These are phyloP conservation scores for Mesochorus sp. DNA, from an alignment of 2,888 invertebrate genomes.

Conservation along the genomic window DNA sequence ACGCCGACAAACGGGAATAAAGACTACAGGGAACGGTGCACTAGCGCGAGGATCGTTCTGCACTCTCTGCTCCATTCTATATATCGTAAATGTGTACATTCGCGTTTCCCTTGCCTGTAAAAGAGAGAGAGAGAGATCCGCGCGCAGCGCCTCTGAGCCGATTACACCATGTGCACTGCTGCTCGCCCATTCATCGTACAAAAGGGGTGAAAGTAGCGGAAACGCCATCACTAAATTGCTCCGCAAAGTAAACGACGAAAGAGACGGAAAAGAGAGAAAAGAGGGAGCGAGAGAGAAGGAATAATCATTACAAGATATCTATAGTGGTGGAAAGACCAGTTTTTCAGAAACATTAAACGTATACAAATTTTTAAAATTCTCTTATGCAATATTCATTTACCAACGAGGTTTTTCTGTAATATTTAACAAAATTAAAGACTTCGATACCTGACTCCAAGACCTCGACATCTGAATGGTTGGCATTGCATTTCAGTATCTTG, in stretches of 20 bases:
- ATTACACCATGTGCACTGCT: conserved; percentile 67
- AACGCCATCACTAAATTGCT: conserved; percentile 67
- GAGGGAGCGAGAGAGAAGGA: conserved; percentile 15
- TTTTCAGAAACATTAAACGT: too few relatives aligned
- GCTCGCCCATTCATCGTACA: conserved; percentile 68
- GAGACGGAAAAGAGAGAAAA: conserved; percentile 5
- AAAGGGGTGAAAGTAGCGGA: conserved; percentile 70
- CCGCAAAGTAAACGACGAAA: conserved; percentile 46
- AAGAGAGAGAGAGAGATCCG: conserved; percentile 36
- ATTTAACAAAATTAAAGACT: too few relatives aligned
- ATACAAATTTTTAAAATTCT: too few relatives aligned
- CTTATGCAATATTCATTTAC: too few relatives aligned
- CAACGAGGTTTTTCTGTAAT: too few relatives aligned
- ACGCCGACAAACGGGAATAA: conserved; percentile 56
- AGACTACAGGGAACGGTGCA: conserved; percentile 48
- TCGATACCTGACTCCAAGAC: too few relatives aligned
- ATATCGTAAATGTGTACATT: conserved; percentile 57
- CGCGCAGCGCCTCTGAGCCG: conserved; percentile 60
- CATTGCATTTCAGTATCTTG: too few relatives aligned
- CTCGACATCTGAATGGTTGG: too few relatives aligned
- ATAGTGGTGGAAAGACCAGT: background rate
- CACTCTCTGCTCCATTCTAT: conserved; percentile 6
- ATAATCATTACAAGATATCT: conserved; percentile 30
- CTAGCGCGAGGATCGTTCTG: conserved; percentile 38
- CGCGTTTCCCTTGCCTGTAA: conserved; percentile 47